phyloP scores from a whole-genome alignment of 2,113 vertebrate species.

The Baryphthengus martii region DNA sequence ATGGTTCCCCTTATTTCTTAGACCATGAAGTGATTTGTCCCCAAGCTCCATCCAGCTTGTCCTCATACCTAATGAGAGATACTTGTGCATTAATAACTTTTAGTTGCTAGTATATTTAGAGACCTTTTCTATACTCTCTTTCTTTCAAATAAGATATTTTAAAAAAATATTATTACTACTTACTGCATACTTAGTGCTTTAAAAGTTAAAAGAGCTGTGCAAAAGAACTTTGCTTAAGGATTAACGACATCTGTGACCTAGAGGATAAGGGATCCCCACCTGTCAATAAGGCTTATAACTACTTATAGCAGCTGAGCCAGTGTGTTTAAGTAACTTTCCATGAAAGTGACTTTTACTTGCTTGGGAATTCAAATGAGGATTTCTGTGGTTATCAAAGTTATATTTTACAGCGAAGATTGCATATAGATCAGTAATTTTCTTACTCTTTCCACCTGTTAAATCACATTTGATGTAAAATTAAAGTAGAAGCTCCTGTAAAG shows the following conservation, averaged over 20 bases:
- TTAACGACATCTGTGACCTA: conserved; percentile 22
- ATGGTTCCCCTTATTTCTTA: background rate
- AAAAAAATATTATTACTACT: background rate
- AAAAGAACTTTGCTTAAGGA: background rate
- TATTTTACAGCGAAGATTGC: background rate
- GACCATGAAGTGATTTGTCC: background rate
- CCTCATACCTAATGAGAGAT: background rate
- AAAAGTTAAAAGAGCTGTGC: background rate
- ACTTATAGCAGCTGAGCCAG: background rate
- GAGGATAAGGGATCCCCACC: background rate
- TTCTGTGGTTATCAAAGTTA: background rate
- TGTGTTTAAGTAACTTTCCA: background rate
- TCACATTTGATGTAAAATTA: background rate
- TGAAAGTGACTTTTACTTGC: background rate
- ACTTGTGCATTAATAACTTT: background rate
- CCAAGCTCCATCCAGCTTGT: background rate
- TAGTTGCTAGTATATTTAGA: background rate
- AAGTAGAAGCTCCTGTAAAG: background rate
- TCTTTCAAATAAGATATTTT: background rate
- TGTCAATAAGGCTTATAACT: conserved; percentile 46
- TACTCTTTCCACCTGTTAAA: background rate
- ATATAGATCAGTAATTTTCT: background rate
- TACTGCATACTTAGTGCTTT: background rate
- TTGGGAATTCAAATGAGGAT: background rate
- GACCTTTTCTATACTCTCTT: background rate